Percentiles rank a stretch among this genome's conserved stretches.
Evolutionary conservation across 2,113 vertebrate genomes (phyloP).

Genomic region (Pangasianodon hypophthalmus): DNA sequence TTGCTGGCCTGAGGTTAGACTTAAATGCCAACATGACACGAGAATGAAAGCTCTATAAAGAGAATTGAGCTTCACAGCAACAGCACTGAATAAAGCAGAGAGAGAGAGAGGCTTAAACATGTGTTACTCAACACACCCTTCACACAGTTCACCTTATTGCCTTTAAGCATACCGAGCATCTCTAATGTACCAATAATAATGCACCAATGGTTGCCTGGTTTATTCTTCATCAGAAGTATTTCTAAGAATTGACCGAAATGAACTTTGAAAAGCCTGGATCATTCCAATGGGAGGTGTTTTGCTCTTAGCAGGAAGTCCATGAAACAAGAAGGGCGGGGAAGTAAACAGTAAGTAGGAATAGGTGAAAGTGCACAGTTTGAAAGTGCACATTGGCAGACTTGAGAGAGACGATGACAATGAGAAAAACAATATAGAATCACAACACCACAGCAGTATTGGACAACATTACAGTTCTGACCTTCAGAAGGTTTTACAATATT

Average conservation of each 20-base stretch:
- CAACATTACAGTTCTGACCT: not conserved
- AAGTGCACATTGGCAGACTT: not conserved
- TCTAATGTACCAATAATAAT: not conserved
- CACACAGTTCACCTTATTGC: not conserved
- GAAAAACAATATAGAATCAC: not conserved
- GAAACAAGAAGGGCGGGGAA: not conserved
- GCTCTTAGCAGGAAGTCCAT: not conserved
- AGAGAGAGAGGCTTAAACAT: not conserved
- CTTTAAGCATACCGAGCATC: not conserved
- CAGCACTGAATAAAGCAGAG: not conserved
- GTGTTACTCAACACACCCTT: not conserved
- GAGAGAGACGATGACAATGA: not conserved
- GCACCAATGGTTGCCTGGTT: not conserved
- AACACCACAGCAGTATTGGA: not conserved
- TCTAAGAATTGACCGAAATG: not conserved
- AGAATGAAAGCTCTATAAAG: constrained; percentile 5
- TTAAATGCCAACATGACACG: constrained; percentile 5
- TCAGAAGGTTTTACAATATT: not conserved
- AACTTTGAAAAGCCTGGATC: not conserved
- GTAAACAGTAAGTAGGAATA: not conserved
- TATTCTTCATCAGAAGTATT: not conserved
- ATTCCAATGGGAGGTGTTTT: not conserved
- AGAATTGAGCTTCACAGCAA: not conserved
- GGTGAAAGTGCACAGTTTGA: not conserved
- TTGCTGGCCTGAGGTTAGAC: constrained; percentile 14